Conservation (phyloP, 2,113 vertebrate species). For the Microtus montanus region DNA sequence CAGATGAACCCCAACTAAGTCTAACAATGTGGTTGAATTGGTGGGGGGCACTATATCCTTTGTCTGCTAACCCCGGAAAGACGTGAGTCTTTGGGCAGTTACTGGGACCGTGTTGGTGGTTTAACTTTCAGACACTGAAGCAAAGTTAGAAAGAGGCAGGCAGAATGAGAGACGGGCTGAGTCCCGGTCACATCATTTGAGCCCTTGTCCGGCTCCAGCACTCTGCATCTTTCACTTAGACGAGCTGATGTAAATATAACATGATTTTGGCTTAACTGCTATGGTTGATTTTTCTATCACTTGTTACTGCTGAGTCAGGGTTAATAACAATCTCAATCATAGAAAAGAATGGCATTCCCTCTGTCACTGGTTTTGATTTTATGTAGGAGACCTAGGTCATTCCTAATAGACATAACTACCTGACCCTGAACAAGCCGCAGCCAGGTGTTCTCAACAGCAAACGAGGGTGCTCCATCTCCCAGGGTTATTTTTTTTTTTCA, state of each 20-base stretch:
- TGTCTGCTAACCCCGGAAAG: neutral
- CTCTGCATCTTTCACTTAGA: neutral
- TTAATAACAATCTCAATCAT: constrained; percentile 23
- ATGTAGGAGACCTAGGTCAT: neutral
- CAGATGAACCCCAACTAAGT: neutral
- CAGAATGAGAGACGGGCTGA: neutral
- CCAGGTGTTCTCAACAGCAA: neutral
- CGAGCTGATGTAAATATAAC: neutral
- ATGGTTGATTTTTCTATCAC: neutral
- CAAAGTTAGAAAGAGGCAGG: neutral
- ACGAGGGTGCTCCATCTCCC: neutral
- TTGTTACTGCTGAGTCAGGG: constrained; percentile 4
- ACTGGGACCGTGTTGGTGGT: neutral
- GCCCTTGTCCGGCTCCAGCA: neutral
- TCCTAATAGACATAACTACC: neutral
- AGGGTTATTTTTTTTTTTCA: constrained; percentile 4
- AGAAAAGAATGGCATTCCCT: constrained; percentile 29
- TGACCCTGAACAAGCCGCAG: constrained; percentile 44
- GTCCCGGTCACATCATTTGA: neutral
- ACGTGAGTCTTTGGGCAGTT: neutral
- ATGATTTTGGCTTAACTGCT: neutral
- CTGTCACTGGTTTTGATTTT: neutral
- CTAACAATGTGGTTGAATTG: neutral
- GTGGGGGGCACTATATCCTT: neutral
- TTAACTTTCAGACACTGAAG: neutral